Percentiles rank a stretch among this genome's conserved stretches.
Evolutionary conservation across 1,140 invertebrate genomes (phyloP).

Genomic region (Ostrea edulis): DNA sequence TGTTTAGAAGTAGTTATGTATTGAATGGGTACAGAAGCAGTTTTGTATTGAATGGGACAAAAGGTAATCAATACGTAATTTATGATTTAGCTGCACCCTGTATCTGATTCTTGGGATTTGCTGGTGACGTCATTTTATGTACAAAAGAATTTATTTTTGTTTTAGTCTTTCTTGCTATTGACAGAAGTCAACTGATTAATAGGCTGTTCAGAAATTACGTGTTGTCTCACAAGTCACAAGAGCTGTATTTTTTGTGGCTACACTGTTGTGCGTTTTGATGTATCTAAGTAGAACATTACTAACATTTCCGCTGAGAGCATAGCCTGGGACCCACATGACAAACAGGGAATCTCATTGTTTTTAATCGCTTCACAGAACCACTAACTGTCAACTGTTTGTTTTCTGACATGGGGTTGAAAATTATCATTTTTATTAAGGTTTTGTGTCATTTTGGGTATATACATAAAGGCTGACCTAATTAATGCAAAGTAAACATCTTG

Average conservation of each 20-base stretch:
- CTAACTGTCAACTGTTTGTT: slow-evolving; percentile 25
- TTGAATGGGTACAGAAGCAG: background rate
- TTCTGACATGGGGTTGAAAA: background rate
- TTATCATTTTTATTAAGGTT: slow-evolving; percentile 35
- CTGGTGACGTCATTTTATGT: slow-evolving; percentile 5
- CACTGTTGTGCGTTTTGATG: slow-evolving; percentile 30
- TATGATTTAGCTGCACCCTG: background rate
- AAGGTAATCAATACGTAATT: background rate
- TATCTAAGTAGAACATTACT: slow-evolving; percentile 27
- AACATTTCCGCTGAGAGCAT: slow-evolving; percentile 26
- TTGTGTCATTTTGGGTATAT: slow-evolving; percentile 9
- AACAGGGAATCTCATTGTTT: slow-evolving; percentile 5
- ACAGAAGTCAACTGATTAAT: slow-evolving; percentile 18
- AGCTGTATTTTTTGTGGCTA: slow-evolving; percentile 21
- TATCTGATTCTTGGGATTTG: background rate
- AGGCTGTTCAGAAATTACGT: slow-evolving; percentile 28
- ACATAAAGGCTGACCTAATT: slow-evolving; percentile 2
- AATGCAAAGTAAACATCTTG: background rate
- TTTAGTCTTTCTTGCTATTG: background rate
- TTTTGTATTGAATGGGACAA: slow-evolving; percentile 4
- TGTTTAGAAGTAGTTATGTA: background rate
- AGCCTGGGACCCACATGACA: slow-evolving; percentile 8
- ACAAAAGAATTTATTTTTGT: background rate
- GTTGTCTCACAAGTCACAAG: slow-evolving; percentile 28
- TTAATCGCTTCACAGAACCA: slow-evolving; percentile 28